phyloP scores from a whole-genome alignment of 2,888 invertebrate genomes.

The Drosophila limbata region DNA sequence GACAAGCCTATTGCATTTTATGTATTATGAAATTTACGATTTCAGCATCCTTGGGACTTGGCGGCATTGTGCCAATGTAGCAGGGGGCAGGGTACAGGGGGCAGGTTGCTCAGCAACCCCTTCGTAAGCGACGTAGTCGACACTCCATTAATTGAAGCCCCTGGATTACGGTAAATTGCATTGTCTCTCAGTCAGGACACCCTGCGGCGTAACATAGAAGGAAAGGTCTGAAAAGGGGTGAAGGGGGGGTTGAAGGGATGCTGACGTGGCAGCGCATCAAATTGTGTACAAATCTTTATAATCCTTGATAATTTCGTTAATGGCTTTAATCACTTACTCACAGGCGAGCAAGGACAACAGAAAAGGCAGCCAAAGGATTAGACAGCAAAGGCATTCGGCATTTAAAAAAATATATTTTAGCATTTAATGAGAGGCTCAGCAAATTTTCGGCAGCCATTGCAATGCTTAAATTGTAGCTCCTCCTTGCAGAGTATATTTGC shows the following conservation, averaged over 20 bases:
- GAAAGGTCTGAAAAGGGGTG: background rate
- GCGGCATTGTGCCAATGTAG: slow-evolving; percentile 23
- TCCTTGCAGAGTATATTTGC: slow-evolving; percentile 62
- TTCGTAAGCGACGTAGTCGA: slow-evolving; percentile 57
- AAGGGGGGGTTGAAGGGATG: background rate
- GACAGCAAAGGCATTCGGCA: slow-evolving; percentile 17
- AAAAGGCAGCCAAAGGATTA: slow-evolving; percentile 14
- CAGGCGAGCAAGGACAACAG: slow-evolving; percentile 47
- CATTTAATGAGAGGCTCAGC: slow-evolving; percentile 44
- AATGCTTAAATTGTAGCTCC: slow-evolving; percentile 60
- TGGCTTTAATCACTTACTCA: slow-evolving; percentile 84
- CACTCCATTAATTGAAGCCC: slow-evolving; percentile 84
- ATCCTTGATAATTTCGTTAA: slow-evolving; percentile 85
- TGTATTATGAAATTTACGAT: slow-evolving; percentile 50
- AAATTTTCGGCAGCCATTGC: slow-evolving; percentile 66
- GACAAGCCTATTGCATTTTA: slow-evolving; percentile 43
- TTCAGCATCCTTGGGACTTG: slow-evolving; percentile 9
- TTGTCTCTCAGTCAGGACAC: slow-evolving; percentile 76
- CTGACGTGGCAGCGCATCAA: slow-evolving; percentile 63
- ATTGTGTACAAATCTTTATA: slow-evolving; percentile 83
- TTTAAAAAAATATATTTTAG: slow-evolving; percentile 52
- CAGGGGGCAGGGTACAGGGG: slow-evolving; percentile 15
- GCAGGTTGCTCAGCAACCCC: slow-evolving; percentile 59
- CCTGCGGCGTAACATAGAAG: slow-evolving; percentile 47
- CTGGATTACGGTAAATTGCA: slow-evolving; percentile 84